phyloP scores from a whole-genome alignment of 2,888 invertebrate species.

The Meta bourneti region DNA sequence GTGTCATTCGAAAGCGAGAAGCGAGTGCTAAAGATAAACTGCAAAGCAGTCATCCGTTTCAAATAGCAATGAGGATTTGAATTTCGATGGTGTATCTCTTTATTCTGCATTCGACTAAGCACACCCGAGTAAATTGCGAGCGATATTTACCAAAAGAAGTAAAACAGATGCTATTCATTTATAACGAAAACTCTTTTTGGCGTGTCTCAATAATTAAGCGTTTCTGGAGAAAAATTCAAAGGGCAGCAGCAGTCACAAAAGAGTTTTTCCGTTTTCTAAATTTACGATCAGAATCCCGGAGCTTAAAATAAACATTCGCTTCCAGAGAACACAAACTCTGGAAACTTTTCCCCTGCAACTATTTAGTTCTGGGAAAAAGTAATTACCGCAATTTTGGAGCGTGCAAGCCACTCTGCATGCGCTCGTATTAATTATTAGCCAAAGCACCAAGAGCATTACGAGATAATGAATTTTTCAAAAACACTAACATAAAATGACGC shows the following conservation, averaged over 20 bases:
- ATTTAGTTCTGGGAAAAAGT: constrained; percentile 74
- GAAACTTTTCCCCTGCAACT: constrained; percentile 73
- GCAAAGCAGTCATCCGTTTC: constrained; percentile 2
- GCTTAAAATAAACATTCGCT: constrained; percentile 72
- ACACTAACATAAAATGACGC: constrained; percentile 76
- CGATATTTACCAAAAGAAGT: constrained; percentile 60
- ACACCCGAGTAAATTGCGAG: constrained; percentile 35
- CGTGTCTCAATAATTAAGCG: constrained; percentile 56
- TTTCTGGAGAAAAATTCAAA: constrained; percentile 52
- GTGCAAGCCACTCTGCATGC: constrained; percentile 52
- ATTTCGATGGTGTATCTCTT: constrained; percentile 43
- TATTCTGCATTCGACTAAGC: constrained; percentile 27
- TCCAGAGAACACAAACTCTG: constrained; percentile 61
- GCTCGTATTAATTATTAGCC: constrained; percentile 75
- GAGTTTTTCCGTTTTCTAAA: constrained; percentile 73
- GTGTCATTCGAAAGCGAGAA: not conserved
- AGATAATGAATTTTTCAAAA: constrained; percentile 77
- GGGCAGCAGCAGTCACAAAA: constrained; percentile 57
- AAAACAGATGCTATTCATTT: constrained; percentile 58
- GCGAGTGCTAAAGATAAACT: not conserved
- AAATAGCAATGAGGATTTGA: constrained; percentile 37
- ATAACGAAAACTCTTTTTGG: constrained; percentile 58
- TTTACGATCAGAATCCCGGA: constrained; percentile 65
- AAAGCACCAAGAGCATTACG: constrained; percentile 71
- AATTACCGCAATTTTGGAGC: constrained; percentile 73